Evolutionary conservation across 2,888 invertebrate genomes (phyloP).

Genomic region (Tiliacea citrago): DNA sequence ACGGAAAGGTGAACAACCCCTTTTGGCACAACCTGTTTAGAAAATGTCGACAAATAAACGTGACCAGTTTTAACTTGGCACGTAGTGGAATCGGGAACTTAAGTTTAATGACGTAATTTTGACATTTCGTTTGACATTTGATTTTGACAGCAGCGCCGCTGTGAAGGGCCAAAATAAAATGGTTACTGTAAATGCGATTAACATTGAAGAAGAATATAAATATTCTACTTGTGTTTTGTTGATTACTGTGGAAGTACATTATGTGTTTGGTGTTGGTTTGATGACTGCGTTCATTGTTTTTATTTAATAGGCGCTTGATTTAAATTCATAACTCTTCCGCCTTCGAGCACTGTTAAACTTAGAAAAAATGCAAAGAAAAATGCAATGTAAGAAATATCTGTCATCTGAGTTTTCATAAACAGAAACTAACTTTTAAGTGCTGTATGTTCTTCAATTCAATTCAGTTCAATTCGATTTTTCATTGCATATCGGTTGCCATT

Average conservation of each 20-base stretch:
- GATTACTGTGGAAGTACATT: constrained; percentile 6
- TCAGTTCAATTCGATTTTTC: no score
- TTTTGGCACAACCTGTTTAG: constrained; percentile 79
- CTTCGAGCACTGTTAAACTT: no score
- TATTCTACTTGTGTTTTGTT: constrained; percentile 27
- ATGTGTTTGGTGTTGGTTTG: constrained; percentile 17
- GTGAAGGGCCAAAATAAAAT: constrained; percentile 25
- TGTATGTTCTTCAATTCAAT: background rate
- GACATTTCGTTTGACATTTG: constrained; percentile 33
- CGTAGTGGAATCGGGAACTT: constrained; percentile 26
- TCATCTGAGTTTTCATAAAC: background rate
- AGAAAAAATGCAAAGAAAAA: background rate
- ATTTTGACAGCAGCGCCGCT: background rate
- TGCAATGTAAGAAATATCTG: background rate
- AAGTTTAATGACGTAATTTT: constrained; percentile 10
- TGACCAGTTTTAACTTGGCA: constrained; percentile 34
- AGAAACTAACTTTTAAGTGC: background rate
- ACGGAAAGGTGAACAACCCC: constrained; percentile 76
- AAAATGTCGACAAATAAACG: constrained; percentile 64
- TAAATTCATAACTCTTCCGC: background rate
- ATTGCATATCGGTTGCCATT: background rate
- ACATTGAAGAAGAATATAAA: constrained; percentile 21
- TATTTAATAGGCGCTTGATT: constrained; percentile 4
- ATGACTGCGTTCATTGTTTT: constrained; percentile 6
- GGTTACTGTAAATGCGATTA: constrained; percentile 25